Evolutionary conservation across 1,140 invertebrate genomes (phyloP), one percentile per base, ranked within the genome.

Genomic region (Achatina immaculata): DNA sequence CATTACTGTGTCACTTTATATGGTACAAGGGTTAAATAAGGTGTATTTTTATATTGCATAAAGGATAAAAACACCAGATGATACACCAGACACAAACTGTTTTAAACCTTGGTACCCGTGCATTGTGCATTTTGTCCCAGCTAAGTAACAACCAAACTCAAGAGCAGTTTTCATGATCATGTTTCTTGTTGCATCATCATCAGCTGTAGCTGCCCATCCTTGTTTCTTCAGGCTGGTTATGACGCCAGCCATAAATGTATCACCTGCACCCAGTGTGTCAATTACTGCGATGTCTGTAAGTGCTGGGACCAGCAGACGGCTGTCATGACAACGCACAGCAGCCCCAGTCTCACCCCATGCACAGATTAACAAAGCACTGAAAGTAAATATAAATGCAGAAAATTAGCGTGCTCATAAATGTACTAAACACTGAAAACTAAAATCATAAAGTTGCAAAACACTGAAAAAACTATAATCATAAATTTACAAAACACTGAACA

Each of bases 211-310:
- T 24, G 21, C 31, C 58, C 58, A 62, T 3, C 58, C 58, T 6
- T 62, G 58, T 31, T 28, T 51, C 48, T 43, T 51, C 0, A 74
- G 31, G 16, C 36, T 51, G 40, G 24, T 36, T 16, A 76, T 62
- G n/a, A 76, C 24, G 1, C 74, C 74, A 24, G 74, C 74, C 34
- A 76, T 36, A 40, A 76, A 76, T 4, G 74, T 76, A 28, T 76
- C 74, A 1, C 74, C 74, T 6, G 74, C 74, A 19, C 74, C 74
- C 0, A 76, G 74, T 24, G 31, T 76, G 51, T 76, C 74, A 9
- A 76, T 31, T 3, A 65, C 55, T 14, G 58, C 62, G 40, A 76
- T 43, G 36, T 43, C 55, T 40, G 11, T 55, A 16, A 76, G 74
- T 1, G 74, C 51, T 40, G 74, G 14, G 40, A 31, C 38, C 24